Percentiles rank a stretch among this genome's conserved stretches.
Conservation (phyloP, 2,797 vertebrate species). For the Taenioides sp. region DNA sequence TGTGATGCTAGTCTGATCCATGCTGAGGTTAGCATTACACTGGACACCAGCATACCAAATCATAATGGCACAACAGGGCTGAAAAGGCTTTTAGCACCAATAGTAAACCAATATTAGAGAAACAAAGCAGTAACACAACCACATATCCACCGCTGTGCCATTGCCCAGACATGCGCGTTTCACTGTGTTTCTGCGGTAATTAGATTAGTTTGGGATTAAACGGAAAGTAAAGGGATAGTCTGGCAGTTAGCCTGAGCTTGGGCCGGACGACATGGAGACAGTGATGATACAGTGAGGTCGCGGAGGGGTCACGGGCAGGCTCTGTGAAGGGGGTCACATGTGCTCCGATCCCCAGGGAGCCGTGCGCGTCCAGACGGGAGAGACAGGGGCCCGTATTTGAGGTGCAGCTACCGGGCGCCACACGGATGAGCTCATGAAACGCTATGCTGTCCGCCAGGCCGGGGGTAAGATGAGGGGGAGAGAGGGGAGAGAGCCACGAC, state of each 20-base stretch:
- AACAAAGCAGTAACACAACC: neutral
- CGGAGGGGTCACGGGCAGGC: slow-evolving; percentile 34
- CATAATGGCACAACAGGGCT: slow-evolving; percentile 1
- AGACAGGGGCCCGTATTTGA: slow-evolving; percentile 72
- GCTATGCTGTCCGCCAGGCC: slow-evolving; percentile 78
- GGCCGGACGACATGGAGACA: slow-evolving; percentile 43
- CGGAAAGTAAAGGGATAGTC: slow-evolving; percentile 17
- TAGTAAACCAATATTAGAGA: neutral
- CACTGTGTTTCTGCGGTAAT: slow-evolving; percentile 12
- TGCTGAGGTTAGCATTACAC: slow-evolving; percentile 7
- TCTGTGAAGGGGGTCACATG: slow-evolving; percentile 67
- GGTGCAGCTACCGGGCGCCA: slow-evolving; percentile 85
- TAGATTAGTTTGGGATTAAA: slow-evolving; percentile 9
- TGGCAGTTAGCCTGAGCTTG: slow-evolving; percentile 20
- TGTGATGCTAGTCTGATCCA: slow-evolving; percentile 8
- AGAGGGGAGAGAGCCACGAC: slow-evolving; percentile 78
- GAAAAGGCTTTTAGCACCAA: neutral
- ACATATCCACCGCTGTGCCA: neutral
- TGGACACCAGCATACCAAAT: neutral
- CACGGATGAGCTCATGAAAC: slow-evolving; percentile 86
- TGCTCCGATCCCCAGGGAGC: slow-evolving; percentile 73
- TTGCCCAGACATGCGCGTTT: neutral
- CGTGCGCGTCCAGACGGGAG: slow-evolving; percentile 64
- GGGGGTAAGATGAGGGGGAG: slow-evolving; percentile 66
- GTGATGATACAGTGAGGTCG: slow-evolving; percentile 54